Base-by-base conservation (phyloP, 2,888 invertebrate species). In the Oscheius onirici region DNA sequence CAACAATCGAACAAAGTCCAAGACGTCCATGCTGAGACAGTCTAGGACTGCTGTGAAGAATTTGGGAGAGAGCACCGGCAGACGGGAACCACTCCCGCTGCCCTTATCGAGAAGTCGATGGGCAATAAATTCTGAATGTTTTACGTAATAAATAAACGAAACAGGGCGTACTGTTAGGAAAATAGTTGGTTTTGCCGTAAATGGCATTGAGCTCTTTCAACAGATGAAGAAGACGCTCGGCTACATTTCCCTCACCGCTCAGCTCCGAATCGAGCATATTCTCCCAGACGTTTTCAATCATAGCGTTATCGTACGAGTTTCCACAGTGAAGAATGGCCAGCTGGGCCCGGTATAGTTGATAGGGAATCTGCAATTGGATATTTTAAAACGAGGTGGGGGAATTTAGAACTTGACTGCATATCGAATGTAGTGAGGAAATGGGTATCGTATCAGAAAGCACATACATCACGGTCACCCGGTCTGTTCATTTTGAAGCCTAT, bases 291-390 rank as follows among this genome's bases (percentile, higher is more conserved):
- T 92, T 92, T 89, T 95, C 94, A 54, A 97, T 93, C 11, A 96
- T 90, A 72, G 93, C 90, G 0, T 92, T 91, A 88, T 97, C 96
- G 83, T 93, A 93, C 89, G 95, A 94, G 15, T 95, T 94, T 6
- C 96, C 95, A 88, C 95, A 95, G 84, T 95, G 93, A 57, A 97
- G 92, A 77, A 99, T 95, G 6, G 95, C 94, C 71, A 99, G 90
- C 89, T 97, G 95, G 88, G 95, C 94, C 89, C 96, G 95, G 54
- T 81, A 71, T 61, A 85, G 70, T 40, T 81, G 71, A 71, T 77
- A 85, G 10, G 81, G 77, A 6, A 71, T 63, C 63, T 63, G 22
- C 24, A 71, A 69, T 54, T 55, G 60, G 34, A n/a, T 20, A 57
- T 52, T 20, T 24, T 15, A 34, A 1, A 3, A n/a, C n/a, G n/a